Conservation (phyloP, 2,113 vertebrate genomes). For the Oncorhynchus gorbuscha region DNA sequence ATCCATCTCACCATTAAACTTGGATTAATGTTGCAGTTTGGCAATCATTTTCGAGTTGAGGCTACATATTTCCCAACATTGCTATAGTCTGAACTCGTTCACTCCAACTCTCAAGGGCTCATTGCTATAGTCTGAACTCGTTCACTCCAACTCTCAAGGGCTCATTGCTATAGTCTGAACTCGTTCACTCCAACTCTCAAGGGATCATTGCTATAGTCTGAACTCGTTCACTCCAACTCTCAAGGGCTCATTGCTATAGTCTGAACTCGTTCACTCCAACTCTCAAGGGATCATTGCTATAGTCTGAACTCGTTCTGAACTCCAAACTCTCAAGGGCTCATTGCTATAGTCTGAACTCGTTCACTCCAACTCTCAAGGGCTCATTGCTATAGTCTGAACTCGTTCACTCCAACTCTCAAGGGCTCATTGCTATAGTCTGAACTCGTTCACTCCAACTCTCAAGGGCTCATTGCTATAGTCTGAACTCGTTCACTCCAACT, state of each 20-base stretch:
- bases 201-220: slow-evolving; percentile 51
- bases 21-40: slow-evolving; percentile 1
- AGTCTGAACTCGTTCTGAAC: too few species aligned
- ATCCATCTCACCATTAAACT: slow-evolving; percentile 15
- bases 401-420: slow-evolving; percentile 48
- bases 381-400: slow-evolving; percentile 51
- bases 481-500: slow-evolving; percentile 48
- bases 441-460: slow-evolving; percentile 50
- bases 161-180: slow-evolving; percentile 51
- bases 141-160: slow-evolving; percentile 47
- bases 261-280: slow-evolving; percentile 47
- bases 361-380: slow-evolving; percentile 47
- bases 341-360: slow-evolving; percentile 53
- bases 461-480: slow-evolving; percentile 50
- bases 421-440: slow-evolving; percentile 51
- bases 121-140: slow-evolving; percentile 53
- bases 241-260: slow-evolving; percentile 51
- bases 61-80: slow-evolving; percentile 43
- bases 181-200: slow-evolving; percentile 49
- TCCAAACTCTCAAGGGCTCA: slow-evolving; percentile 40
- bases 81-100: slow-evolving; percentile 44
- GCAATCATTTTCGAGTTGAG: not conserved
- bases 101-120: slow-evolving; percentile 45
- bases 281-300: slow-evolving; percentile 49
- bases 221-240: slow-evolving; percentile 49